Conservation (phyloP, 1,140 invertebrate genomes). For the Polypedilum vanderplanki region DNA sequence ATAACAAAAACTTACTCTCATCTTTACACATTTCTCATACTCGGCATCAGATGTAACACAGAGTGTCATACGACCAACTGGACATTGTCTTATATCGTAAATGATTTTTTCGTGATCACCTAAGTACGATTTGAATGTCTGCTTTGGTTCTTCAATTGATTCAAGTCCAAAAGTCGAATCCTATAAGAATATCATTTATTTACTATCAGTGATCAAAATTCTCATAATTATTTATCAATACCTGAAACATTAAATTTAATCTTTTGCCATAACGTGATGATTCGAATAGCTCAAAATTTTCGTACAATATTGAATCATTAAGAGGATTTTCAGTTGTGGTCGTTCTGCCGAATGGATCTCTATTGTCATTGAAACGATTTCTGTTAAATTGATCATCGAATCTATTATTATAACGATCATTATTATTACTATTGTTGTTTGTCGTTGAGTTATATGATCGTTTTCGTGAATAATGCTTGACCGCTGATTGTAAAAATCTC, state of each 20-base stretch:
- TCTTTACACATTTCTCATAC: slow-evolving; percentile 85
- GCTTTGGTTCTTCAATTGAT: slow-evolving; percentile 50
- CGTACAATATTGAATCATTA: slow-evolving; percentile 42
- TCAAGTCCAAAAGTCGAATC: slow-evolving; percentile 60
- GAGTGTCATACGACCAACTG: slow-evolving; percentile 67
- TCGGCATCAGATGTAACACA: slow-evolving; percentile 89
- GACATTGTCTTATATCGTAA: slow-evolving; percentile 67
- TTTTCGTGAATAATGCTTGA: slow-evolving; percentile 44
- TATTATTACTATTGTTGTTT: slow-evolving; percentile 30
- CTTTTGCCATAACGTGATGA: slow-evolving; percentile 58
- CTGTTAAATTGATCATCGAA: slow-evolving; percentile 21
- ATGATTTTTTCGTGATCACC: slow-evolving; percentile 59
- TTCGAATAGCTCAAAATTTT: slow-evolving; percentile 63
- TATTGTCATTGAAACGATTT: slow-evolving; percentile 24
- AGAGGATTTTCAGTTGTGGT: slow-evolving; percentile 29
- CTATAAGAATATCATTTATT: slow-evolving; percentile 44
- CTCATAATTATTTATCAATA: slow-evolving; percentile 36
- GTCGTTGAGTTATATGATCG: slow-evolving; percentile 29
- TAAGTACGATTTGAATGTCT: slow-evolving; percentile 58
- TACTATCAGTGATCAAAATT: slow-evolving; percentile 31
- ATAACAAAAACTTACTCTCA: slow-evolving; percentile 62
- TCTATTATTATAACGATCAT: slow-evolving; percentile 35
- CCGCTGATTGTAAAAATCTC: slow-evolving; percentile 50
- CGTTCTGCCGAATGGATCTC: slow-evolving; percentile 24
- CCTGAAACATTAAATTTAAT: slow-evolving; percentile 63